These are phyloP conservation scores for Drosophila sturtevanti DNA, from an alignment of 1,140 invertebrate species.

Conservation along the genomic window DNA sequence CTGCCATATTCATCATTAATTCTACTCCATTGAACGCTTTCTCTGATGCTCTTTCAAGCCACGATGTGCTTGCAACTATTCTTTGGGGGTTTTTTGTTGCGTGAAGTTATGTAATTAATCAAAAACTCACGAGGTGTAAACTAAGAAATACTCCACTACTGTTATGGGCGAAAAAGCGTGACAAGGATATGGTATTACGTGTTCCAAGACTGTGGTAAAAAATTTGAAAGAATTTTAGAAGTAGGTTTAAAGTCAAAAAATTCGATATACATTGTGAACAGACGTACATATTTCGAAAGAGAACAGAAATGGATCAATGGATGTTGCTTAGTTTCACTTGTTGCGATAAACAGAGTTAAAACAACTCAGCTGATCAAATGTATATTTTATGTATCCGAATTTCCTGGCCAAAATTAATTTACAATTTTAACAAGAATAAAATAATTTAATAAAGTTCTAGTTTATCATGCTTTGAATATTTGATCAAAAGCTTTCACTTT, in stretches of 20 bases:
- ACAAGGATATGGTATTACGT: constrained; percentile 66
- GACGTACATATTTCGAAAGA: too few relatives aligned
- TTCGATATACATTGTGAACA: too few relatives aligned
- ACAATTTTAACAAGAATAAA: background rate
- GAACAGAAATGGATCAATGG: too few relatives aligned
- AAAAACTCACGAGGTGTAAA: constrained; percentile 68
- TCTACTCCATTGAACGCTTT: constrained; percentile 63
- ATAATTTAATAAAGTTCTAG: too few relatives aligned
- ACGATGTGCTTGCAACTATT: constrained; percentile 27
- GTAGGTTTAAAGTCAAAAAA: background rate
- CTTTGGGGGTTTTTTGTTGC: constrained; percentile 58
- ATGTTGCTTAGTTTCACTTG: too few relatives aligned
- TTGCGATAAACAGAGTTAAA: too few relatives aligned
- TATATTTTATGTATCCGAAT: too few relatives aligned
- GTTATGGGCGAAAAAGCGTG: constrained; percentile 48
- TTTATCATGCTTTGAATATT: background rate
- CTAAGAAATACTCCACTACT: constrained; percentile 19
- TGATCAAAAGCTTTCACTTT: background rate
- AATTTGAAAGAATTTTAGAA: background rate
- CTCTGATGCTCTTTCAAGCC: constrained; percentile 37
- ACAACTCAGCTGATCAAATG: too few relatives aligned
- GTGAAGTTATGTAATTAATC: constrained; percentile 81
- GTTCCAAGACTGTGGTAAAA: background rate
- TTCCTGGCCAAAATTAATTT: too few relatives aligned
- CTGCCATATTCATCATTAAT: constrained; percentile 61